phyloP scores from a whole-genome alignment of 2,888 invertebrate genomes.

The Trissoscelio sp. region DNA sequence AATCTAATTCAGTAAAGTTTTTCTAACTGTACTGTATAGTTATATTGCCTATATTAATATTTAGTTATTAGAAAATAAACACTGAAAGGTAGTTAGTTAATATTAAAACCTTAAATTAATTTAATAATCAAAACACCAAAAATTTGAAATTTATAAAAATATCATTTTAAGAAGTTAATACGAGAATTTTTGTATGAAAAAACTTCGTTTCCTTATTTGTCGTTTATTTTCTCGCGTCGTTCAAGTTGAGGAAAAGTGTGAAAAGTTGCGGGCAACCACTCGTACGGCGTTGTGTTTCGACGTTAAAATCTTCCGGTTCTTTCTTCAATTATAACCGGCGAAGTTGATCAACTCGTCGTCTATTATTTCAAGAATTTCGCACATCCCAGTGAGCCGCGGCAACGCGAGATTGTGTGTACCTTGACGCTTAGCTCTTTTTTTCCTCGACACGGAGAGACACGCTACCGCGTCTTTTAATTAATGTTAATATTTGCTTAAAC shows the following conservation, averaged over 20 bases:
- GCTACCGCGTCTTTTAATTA: slow-evolving; percentile 60
- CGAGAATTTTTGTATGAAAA: neutral
- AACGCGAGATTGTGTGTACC: slow-evolving; percentile 46
- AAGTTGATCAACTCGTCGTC: slow-evolving; percentile 55
- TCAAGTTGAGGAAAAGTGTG: slow-evolving; percentile 4
- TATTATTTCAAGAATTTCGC: slow-evolving; percentile 60
- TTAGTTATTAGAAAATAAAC: too few species aligned
- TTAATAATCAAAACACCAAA: too few species aligned
- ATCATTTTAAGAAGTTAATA: neutral
- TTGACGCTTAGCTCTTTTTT: slow-evolving; percentile 35
- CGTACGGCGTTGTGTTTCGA: slow-evolving; percentile 1
- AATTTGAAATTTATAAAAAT: too few species aligned
- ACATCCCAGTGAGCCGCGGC: slow-evolving; percentile 24
- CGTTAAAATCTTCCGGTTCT: slow-evolving; percentile 31
- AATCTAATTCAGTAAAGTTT: too few species aligned
- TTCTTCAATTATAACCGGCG: slow-evolving; percentile 57
- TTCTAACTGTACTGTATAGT: too few species aligned
- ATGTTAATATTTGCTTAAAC: slow-evolving; percentile 63
- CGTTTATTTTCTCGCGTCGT: neutral
- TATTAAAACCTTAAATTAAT: too few species aligned
- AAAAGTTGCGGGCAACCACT: slow-evolving; percentile 23
- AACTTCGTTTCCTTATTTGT: neutral
- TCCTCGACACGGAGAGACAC: slow-evolving; percentile 30
- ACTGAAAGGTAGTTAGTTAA: too few species aligned
- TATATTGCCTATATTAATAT: too few species aligned